These are phyloP conservation scores for Rhinolophus sinicus DNA, from an alignment of 2,113 vertebrate genomes.

Conservation along the genomic window DNA sequence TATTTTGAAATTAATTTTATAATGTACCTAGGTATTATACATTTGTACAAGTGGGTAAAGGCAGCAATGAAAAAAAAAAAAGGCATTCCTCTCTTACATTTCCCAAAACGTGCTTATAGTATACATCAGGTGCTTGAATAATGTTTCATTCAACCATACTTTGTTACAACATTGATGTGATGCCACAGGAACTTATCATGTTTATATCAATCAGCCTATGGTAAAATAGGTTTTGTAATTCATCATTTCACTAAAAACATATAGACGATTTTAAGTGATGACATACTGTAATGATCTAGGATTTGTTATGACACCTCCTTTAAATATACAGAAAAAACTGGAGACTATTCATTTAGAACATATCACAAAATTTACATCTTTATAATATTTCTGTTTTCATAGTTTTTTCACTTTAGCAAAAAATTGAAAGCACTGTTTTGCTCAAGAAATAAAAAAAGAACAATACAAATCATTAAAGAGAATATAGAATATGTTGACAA, in stretches of 20 bases:
- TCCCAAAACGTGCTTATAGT: neutral
- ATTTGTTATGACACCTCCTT: neutral
- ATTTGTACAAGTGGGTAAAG: neutral
- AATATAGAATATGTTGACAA: conserved; percentile 10
- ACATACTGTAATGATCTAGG: neutral
- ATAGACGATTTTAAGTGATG: neutral
- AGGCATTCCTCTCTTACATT: neutral
- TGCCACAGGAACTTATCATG: neutral
- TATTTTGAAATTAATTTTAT: conserved; percentile 12
- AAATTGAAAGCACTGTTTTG: neutral
- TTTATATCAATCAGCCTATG: neutral
- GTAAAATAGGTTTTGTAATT: neutral
- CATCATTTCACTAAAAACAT: neutral
- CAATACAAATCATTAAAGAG: conserved; percentile 49
- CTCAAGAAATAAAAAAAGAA: conserved; percentile 41
- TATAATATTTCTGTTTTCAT: conserved; percentile 21
- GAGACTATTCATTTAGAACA: neutral
- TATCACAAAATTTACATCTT: neutral
- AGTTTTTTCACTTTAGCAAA: neutral
- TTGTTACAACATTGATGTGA: neutral
- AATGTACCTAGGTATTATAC: neutral
- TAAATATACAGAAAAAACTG: neutral
- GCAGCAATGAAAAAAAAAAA: neutral
- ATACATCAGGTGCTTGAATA: neutral
- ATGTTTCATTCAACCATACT: neutral